These are phyloP conservation scores for Aphelinus certus DNA, from an alignment of 1,140 invertebrate genomes.

Conservation along the genomic window DNA sequence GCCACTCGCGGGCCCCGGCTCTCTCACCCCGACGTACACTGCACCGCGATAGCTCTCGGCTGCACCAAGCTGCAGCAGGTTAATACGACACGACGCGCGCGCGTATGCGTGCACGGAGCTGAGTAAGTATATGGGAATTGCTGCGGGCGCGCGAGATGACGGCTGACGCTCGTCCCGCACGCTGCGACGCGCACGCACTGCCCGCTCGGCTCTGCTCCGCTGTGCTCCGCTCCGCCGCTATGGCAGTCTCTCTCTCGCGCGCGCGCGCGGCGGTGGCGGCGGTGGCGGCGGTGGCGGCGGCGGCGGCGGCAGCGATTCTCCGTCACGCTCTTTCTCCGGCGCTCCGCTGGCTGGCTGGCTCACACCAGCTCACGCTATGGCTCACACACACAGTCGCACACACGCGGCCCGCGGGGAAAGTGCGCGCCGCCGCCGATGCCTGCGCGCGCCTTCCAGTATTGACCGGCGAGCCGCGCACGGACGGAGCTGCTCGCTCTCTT, in stretches of 20 bases:
- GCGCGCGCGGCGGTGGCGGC: slow-evolving; percentile 5
- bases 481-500: neutral
- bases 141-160: too few relatives aligned
- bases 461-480: slow-evolving; percentile 27
- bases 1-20: too few relatives aligned
- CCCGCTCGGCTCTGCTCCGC: neutral
- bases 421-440: slow-evolving; percentile 10
- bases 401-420: neutral
- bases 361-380: neutral
- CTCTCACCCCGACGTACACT: too few relatives aligned
- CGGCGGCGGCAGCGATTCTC: neutral
- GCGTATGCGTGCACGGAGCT: too few relatives aligned
- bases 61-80: too few relatives aligned
- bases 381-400: too few relatives aligned
- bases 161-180: too few relatives aligned
- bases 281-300: slow-evolving; percentile 8
- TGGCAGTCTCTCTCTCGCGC: neutral
- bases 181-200: slow-evolving; percentile 26
- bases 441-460: slow-evolving; percentile 27
- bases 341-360: neutral
- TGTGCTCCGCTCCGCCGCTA: neutral
- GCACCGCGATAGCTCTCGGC: too few relatives aligned
- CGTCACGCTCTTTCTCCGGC: neutral
- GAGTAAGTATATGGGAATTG: too few relatives aligned
- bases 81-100: too few relatives aligned